Base-by-base conservation (phyloP, 2,888 invertebrate species). In the Lydus trimaculatus region DNA sequence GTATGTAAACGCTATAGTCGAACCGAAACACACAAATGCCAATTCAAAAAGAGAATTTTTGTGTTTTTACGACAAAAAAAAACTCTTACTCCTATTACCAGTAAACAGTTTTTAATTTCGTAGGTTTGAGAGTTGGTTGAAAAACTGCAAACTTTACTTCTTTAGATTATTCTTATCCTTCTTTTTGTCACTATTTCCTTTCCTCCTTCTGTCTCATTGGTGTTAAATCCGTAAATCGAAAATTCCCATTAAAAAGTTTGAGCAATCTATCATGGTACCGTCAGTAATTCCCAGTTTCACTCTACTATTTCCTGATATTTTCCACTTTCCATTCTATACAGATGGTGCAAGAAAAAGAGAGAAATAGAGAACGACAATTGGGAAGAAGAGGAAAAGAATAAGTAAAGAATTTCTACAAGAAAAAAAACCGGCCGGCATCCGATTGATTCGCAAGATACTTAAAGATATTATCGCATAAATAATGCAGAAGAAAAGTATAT, bases 381-480 rank as follows among this genome's bases (percentile, higher is more conserved):
- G 6, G n/a, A 9, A 8, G 2, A 52, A 17, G 11, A 2, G 23
- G 20, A 20, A 4, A 52, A 6, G 11, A 6, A 25, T 4, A 23
- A 25, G 25, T 11, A 25, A 28, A 56, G 7, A 28, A 48, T 20
- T 11, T n/a, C 5, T n/a, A 39, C 15, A 15, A 20, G 15, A 56
- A 56, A n/a, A 11, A n/a, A 56, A 56, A 28, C 25, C 56, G 15
- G 13, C 23, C 13, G 25, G 56, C 23, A 56, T 25, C 25, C 56
- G 64, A 67, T 69, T 65, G 69, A 65, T 65, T 65, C 65, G 25
- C 33, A 60, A 28, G 43, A 61, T 65, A 69, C 65, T 69, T 69
- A 65, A 31, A 48, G 62, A 65, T 63, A 69, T 69, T 65, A 69
- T 65, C 17, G 52, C 58, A 69, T 69, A 69, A 69, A 69, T 69